Evolutionary conservation across 2,113 vertebrate genomes (phyloP).

Genomic region (Perccottus glenii): DNA sequence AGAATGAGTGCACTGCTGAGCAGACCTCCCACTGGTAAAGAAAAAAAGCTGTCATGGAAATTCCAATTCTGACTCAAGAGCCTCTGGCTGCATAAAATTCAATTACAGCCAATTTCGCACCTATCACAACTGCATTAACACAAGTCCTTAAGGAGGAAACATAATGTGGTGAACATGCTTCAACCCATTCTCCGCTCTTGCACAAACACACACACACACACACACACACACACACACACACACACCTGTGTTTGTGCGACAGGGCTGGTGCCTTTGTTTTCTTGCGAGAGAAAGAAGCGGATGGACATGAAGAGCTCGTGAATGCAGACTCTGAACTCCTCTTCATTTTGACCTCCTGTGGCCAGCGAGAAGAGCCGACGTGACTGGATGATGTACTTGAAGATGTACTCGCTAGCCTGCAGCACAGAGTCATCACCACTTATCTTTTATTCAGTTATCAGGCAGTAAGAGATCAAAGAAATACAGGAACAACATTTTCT

Average conservation of each 20-base stretch:
- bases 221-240: not conserved
- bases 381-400: slow-evolving; percentile 98
- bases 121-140: slow-evolving; percentile 44
- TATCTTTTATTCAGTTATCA: not conserved
- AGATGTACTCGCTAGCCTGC: slow-evolving; percentile 91
- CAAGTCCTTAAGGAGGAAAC: slow-evolving; percentile 21
- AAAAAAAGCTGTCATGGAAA: slow-evolving; percentile 44
- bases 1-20: slow-evolving; percentile 37
- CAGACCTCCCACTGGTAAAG: slow-evolving; percentile 33
- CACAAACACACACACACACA: slow-evolving; percentile 55
- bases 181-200: not conserved
- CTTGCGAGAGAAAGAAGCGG: slow-evolving; percentile 95
- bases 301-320: slow-evolving; percentile 98
- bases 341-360: slow-evolving; percentile 95
- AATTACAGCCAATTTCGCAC: slow-evolving; percentile 63
- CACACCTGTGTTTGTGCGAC: slow-evolving; percentile 91
- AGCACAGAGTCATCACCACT: not conserved
- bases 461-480: not conserved
- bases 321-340: slow-evolving; percentile 95
- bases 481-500: not conserved
- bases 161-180: slow-evolving; percentile 1
- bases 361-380: slow-evolving; percentile 93
- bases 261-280: slow-evolving; percentile 87
- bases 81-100: slow-evolving; percentile 56
- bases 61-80: slow-evolving; percentile 26